Evolutionary conservation across 2,888 invertebrate species (phyloP).

Genomic region (Acholoe squamosa): DNA sequence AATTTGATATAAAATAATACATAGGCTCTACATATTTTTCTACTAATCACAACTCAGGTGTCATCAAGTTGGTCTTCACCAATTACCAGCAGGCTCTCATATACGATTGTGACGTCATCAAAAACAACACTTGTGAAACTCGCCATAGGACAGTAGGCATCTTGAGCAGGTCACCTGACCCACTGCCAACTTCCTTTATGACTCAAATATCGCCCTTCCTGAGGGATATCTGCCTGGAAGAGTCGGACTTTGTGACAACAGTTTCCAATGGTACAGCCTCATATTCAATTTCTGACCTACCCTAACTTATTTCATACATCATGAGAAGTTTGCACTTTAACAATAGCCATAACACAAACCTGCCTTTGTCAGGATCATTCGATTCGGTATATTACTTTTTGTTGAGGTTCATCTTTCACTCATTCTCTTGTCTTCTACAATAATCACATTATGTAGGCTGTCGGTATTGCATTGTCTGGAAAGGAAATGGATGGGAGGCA

Average conservation of each 20-base stretch:
- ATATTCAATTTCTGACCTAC: no score
- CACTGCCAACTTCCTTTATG: background rate
- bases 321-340: background rate
- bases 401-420: no score
- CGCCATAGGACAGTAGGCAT: background rate
- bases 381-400: no score
- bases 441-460: no score
- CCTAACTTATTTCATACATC: background rate
- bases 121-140: background rate
- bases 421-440: no score
- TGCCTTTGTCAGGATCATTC: no score
- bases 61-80: conserved; percentile 49
- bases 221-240: conserved; percentile 8
- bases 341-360: no score
- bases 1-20: no score
- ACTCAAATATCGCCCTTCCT: conserved; percentile 11
- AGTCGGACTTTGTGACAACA: conserved; percentile 8
- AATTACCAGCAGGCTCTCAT: conserved; percentile 32
- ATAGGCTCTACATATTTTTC: no score
- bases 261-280: background rate
- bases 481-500: no score
- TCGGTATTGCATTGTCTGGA: no score
- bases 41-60: background rate
- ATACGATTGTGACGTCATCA: conserved; percentile 35
- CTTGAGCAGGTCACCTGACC: conserved; percentile 18